Base-by-base conservation (phyloP, 1,140 invertebrate species). In the Parapsyche elsis region DNA sequence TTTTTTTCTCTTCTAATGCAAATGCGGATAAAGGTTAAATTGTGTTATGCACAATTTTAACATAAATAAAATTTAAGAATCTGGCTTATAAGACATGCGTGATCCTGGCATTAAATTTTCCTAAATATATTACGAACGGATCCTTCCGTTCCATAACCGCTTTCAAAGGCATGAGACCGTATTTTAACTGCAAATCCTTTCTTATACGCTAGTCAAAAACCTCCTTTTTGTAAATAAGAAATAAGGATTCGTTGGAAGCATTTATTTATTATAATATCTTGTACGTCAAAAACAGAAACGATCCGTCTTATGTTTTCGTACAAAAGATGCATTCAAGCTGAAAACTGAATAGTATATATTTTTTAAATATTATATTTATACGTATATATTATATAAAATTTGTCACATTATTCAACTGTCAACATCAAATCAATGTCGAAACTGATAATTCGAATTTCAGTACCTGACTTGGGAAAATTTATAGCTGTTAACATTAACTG, bases 171-270 rank as follows among this genome's bases (percentile, higher is more conserved):
- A 19, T 16, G 16, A 61, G 16, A 19, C 21, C 57, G 57, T 61
- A 61, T 61, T 61, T 61, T 61, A 61, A 21, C 57, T 61, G 57
- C 57, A 61, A 61, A 61, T 61, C 57, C 57, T 61, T 61, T 61
- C 57, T 19, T 19, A 61, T 38, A n/a, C n/a, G 30, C 7, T 38
- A 38, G 57, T 21, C 57, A 21, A 61, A 38, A 61, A 19, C 7
- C 21, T 19, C 57, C 57, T 61, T 19, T 61, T 61, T 61, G 49
- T 21, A 61, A 61, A 61, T 19, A 19, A 21, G 9, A n/a, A 19
- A 61, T 61, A 61, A 19, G 57, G 21, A 19, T 61, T 21, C 21
- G 57, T 61, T 2, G 57, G 14, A 21, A 61, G 57, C n/a, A 19
- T 61, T 61, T 61, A 61, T 61, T 61, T 61, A 61, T 61, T 61